Conservation (phyloP, 1,140 invertebrate species). For the Solen grandis region DNA sequence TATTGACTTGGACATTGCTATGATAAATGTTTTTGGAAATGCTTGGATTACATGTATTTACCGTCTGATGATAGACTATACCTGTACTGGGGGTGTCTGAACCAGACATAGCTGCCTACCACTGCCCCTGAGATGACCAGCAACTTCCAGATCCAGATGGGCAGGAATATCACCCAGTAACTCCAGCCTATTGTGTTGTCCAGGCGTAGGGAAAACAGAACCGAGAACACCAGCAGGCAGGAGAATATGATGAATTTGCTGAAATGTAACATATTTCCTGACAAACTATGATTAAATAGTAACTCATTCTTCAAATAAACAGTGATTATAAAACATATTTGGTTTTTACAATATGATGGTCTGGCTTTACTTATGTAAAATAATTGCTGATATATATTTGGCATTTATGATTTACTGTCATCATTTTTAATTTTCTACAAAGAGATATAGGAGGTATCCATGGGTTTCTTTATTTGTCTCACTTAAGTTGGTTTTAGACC, state of each 20-base stretch:
- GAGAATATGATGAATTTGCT: slow-evolving; percentile 98
- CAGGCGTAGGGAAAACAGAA: slow-evolving; percentile 92
- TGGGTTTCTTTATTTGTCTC: too few relatives aligned
- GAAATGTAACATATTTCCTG: slow-evolving; percentile 81
- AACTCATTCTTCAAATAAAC: neutral
- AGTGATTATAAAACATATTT: neutral
- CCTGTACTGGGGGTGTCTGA: slow-evolving; percentile 95
- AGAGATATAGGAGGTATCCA: too few relatives aligned
- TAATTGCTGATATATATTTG: too few relatives aligned
- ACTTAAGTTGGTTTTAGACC: too few relatives aligned
- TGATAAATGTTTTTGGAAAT: too few relatives aligned
- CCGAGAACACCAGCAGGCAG: slow-evolving; percentile 94
- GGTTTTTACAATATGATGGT: neutral
- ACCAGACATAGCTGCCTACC: slow-evolving; percentile 96
- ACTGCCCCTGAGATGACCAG: slow-evolving; percentile 93
- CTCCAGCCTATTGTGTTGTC: slow-evolving; percentile 95
- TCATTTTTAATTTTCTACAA: too few relatives aligned
- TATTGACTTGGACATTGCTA: too few relatives aligned
- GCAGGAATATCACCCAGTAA: slow-evolving; percentile 96
- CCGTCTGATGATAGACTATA: slow-evolving; percentile 76
- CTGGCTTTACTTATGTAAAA: too few relatives aligned
- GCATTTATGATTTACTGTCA: too few relatives aligned
- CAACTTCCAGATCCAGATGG: slow-evolving; percentile 98
- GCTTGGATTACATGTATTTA: too few relatives aligned
- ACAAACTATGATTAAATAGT: too few relatives aligned